phyloP scores from a whole-genome alignment of 2,113 vertebrate species.

The Oriolus oriolus region DNA sequence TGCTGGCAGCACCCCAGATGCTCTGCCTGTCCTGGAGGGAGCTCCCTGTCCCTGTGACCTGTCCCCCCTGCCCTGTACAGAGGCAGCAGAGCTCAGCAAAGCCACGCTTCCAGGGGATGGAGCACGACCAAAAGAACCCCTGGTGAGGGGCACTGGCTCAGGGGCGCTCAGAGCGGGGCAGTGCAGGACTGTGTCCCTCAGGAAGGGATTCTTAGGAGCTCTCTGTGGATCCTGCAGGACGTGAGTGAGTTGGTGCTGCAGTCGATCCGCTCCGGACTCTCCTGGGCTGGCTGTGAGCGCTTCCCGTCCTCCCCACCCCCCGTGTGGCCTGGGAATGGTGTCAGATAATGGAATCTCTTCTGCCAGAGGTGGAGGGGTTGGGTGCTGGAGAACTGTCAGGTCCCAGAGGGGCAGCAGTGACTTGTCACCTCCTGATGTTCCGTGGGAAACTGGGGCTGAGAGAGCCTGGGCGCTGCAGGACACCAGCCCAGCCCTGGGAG shows the following conservation, averaged over 20 bases:
- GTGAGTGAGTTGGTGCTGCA: background rate
- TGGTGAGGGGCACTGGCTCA: background rate
- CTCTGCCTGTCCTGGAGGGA: background rate
- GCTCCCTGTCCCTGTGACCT: background rate
- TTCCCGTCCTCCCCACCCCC: background rate
- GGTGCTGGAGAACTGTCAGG: background rate
- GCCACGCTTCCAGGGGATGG: accelerated
- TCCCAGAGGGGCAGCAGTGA: background rate
- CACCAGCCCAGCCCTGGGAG: background rate
- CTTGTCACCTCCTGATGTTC: background rate
- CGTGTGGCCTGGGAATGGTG: no score
- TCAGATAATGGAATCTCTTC: background rate
- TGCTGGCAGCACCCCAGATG: background rate
- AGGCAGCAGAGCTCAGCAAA: background rate
- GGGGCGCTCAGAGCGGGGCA: background rate
- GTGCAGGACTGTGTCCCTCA: background rate
- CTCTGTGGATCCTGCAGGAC: background rate
- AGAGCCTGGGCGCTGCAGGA: background rate
- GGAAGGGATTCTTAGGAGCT: background rate
- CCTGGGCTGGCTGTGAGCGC: background rate
- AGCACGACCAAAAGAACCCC: no score
- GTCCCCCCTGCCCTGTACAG: background rate
- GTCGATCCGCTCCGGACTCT: background rate
- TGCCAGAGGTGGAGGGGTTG: background rate
- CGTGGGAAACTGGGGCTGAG: background rate